Conservation (phyloP, 2,888 invertebrate species). For the Amblyjoppa fuscipennis region DNA sequence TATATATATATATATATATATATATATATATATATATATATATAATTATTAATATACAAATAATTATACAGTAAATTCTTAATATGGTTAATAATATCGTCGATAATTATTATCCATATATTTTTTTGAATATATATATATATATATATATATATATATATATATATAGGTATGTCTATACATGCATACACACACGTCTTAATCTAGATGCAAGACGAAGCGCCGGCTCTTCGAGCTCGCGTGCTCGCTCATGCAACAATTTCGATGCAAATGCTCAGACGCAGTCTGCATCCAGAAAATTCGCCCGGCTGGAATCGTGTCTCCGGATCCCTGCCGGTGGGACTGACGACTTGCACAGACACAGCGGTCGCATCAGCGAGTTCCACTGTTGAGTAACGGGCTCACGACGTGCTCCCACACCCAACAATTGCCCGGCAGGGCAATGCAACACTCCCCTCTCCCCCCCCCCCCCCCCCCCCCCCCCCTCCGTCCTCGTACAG, state of each 20-base stretch:
- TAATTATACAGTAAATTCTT: too few relatives aligned
- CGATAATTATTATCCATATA: too few relatives aligned
- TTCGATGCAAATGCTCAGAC: constrained; percentile 79
- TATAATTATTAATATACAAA: too few relatives aligned
- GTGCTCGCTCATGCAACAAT: constrained; percentile 78
- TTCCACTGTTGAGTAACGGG: constrained; percentile 35
- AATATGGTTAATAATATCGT: too few relatives aligned
- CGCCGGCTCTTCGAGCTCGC: constrained; percentile 65
- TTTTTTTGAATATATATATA: too few relatives aligned
- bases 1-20: too few relatives aligned
- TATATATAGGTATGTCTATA: neutral
- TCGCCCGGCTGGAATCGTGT: constrained; percentile 18
- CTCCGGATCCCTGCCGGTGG: constrained; percentile 2
- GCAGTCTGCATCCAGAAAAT: constrained; percentile 72
- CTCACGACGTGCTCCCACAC: constrained; percentile 42
- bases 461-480: neutral
- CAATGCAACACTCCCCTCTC: neutral
- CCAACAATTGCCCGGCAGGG: constrained; percentile 23
- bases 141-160: neutral
- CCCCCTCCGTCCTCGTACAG: neutral
- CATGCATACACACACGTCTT: neutral
- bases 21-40: too few relatives aligned
- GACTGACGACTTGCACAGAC: constrained; percentile 10
- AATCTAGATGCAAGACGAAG: constrained; percentile 45
- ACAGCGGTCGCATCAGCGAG: constrained; percentile 23